phyloP scores from a whole-genome alignment of 2,888 invertebrate species.

The Oegoconia quadripuncta region DNA sequence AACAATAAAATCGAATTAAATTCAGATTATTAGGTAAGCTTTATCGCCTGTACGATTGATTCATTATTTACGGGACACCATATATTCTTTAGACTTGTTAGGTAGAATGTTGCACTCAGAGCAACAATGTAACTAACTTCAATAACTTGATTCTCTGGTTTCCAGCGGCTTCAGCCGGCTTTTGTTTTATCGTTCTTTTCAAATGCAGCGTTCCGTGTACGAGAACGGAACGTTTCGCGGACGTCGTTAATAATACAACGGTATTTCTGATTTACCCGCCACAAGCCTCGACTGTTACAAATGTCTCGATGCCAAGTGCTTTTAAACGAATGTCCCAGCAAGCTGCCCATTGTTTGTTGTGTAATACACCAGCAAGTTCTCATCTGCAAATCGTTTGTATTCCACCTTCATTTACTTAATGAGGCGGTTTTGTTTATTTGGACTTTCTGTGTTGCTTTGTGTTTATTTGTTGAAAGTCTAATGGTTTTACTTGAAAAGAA shows the following conservation, averaged over 20 bases:
- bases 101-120: too few species aligned
- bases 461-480: background rate
- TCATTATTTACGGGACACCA: too few species aligned
- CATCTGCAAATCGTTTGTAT: conserved; percentile 11
- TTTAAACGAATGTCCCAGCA: conserved; percentile 10
- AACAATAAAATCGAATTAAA: too few species aligned
- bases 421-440: background rate
- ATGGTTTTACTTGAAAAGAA: too few species aligned
- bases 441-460: background rate
- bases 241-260: conserved; percentile 20
- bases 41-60: too few species aligned
- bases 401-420: conserved; percentile 8
- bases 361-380: conserved; percentile 3
- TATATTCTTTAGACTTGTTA: too few species aligned
- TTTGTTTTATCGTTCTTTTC: conserved; percentile 13
- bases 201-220: conserved; percentile 12
- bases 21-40: too few species aligned
- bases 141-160: conserved; percentile 26
- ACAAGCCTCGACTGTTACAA: conserved; percentile 5
- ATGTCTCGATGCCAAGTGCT: conserved; percentile 10
- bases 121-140: too few species aligned
- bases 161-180: conserved; percentile 6
- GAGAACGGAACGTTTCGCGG: conserved; percentile 10
- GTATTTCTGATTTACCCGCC: conserved; percentile 22
- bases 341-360: conserved; percentile 10